Evolutionary conservation across 2,797 vertebrate genomes (phyloP).

Genomic region (Anas bernieri): DNA sequence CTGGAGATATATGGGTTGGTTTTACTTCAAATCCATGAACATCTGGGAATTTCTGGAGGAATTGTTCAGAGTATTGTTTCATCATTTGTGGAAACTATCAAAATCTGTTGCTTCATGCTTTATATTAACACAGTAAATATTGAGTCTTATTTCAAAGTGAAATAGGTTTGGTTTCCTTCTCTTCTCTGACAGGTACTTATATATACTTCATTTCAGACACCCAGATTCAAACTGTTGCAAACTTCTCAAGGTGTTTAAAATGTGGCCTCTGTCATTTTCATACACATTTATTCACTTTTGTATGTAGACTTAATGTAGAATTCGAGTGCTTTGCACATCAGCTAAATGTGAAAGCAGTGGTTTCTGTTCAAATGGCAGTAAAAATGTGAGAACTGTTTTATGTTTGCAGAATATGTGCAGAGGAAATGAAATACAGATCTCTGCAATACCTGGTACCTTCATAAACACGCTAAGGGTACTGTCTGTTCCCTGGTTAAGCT

Average conservation of each 20-base stretch:
- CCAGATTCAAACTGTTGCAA: not conserved
- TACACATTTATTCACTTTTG: not conserved
- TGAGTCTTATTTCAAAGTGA: not conserved
- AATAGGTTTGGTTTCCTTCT: not conserved
- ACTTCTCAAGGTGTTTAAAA: constrained; percentile 32
- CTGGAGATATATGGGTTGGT: not conserved
- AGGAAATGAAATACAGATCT: not conserved
- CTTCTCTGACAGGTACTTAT: not conserved
- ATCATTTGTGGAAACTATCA: not conserved
- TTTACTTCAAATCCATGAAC: not conserved
- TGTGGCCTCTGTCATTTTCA: not conserved
- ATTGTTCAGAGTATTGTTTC: not conserved
- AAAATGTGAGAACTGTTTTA: not conserved
- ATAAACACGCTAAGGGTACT: not conserved
- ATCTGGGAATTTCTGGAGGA: not conserved
- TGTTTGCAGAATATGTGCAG: not conserved
- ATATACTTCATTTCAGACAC: not conserved
- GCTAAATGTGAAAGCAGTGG: not conserved
- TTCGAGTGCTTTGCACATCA: not conserved
- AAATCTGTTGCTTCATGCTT: not conserved
- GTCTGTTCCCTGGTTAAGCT: not conserved
- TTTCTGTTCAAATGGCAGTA: constrained; percentile 27
- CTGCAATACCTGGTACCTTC: not conserved
- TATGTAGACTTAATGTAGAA: not conserved
- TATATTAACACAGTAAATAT: not conserved